Conservation (phyloP, 2,888 invertebrate genomes). For the Acrobasis suavella region DNA sequence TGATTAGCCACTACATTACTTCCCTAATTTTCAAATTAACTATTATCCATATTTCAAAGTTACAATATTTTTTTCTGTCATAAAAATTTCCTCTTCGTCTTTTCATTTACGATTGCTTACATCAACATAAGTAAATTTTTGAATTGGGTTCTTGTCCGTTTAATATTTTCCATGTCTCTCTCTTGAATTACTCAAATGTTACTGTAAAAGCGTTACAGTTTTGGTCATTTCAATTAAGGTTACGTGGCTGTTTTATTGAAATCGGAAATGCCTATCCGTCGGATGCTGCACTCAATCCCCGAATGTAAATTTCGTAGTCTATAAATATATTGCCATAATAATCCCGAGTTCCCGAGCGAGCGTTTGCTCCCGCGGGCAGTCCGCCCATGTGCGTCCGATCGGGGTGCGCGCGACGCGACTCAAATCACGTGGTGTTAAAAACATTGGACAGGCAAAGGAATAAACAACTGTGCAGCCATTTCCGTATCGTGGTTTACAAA, state of each 20-base stretch:
- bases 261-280: constrained; percentile 29
- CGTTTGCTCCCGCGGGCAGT: constrained; percentile 52
- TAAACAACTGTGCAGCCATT: background rate
- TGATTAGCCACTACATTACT: too few relatives aligned
- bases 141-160: too few relatives aligned
- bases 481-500: background rate
- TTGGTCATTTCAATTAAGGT: constrained; percentile 5
- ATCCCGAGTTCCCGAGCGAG: constrained; percentile 36
- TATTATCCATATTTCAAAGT: too few relatives aligned
- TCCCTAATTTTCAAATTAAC: too few relatives aligned
- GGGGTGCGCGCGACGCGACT: constrained; percentile 47
- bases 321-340: constrained; percentile 67
- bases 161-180: too few relatives aligned
- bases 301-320: constrained; percentile 39
- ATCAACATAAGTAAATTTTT: too few relatives aligned
- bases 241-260: constrained; percentile 24
- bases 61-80: too few relatives aligned
- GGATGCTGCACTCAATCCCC: constrained; percentile 23
- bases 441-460: constrained; percentile 14
- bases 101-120: too few relatives aligned
- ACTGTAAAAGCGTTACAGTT: background rate
- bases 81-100: too few relatives aligned
- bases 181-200: background rate
- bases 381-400: constrained; percentile 48
- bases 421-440: constrained; percentile 10